Evolutionary conservation across 2,888 invertebrate genomes (phyloP).

Genomic region (Tachina lurida): DNA sequence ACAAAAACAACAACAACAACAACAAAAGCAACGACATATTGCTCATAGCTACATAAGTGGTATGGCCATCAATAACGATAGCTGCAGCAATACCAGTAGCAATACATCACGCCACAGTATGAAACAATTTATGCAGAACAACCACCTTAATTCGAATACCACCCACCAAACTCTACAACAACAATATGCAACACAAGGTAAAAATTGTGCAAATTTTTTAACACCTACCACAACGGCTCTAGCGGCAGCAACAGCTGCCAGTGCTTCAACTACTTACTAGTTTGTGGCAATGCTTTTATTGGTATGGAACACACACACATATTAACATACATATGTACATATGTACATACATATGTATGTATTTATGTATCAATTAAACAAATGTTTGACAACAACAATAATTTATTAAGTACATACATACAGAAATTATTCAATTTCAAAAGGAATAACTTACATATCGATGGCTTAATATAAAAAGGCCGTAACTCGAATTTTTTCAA

Average conservation of each 20-base stretch:
- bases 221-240: conserved; percentile 35
- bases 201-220: conserved; percentile 64
- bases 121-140: conserved; percentile 77
- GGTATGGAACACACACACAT: conserved; percentile 46
- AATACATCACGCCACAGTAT: conserved; percentile 61
- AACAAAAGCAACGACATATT: conserved; percentile 70
- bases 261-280: conserved; percentile 19
- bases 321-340: too few species aligned
- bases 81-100: conserved; percentile 72
- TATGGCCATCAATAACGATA: conserved; percentile 44
- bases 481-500: too few species aligned
- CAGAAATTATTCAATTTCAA: conserved; percentile 25
- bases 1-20: conserved; percentile 69
- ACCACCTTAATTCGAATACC: conserved; percentile 75
- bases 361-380: conserved; percentile 72
- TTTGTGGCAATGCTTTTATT: conserved; percentile 20
- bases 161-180: conserved; percentile 66
- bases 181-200: conserved; percentile 57
- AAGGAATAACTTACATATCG: neutral
- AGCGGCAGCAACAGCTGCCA: conserved; percentile 26
- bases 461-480: too few species aligned
- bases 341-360: neutral
- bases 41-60: conserved; percentile 64
- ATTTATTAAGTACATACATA: conserved; percentile 1
- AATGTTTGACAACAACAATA: conserved; percentile 21